Evolutionary conservation across 2,113 vertebrate genomes (phyloP).

Genomic region (Phainopepla nitens): DNA sequence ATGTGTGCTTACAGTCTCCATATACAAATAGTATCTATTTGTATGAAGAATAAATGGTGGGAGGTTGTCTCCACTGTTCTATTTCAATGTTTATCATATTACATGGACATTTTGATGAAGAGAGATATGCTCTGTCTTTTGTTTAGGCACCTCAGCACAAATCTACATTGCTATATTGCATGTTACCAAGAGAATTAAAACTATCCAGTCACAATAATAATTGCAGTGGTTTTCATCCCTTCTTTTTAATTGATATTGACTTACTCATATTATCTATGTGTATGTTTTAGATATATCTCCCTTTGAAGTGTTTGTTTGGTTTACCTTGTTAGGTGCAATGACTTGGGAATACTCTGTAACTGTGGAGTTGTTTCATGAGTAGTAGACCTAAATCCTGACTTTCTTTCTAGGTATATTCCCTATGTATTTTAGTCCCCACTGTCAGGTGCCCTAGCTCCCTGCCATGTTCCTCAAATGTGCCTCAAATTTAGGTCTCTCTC

Average conservation of each 20-base stretch:
- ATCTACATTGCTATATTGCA: constrained; percentile 35
- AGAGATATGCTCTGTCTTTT: constrained; percentile 42
- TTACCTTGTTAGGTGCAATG: neutral
- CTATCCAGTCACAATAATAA: constrained; percentile 1
- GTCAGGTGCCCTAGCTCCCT: neutral
- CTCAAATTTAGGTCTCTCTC: neutral
- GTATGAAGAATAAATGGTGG: neutral
- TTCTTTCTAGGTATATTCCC: neutral
- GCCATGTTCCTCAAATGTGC: neutral
- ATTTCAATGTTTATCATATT: constrained; percentile 53
- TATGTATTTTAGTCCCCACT: neutral
- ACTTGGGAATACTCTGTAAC: neutral
- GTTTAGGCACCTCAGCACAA: constrained; percentile 32
- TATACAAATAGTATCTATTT: neutral
- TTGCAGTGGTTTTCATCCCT: neutral
- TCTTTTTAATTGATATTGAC: constrained; percentile 64
- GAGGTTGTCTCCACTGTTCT: constrained; percentile 22
- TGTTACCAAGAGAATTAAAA: constrained; percentile 35
- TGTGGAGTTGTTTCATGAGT: neutral
- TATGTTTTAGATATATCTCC: neutral
- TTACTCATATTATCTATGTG: constrained; percentile 31
- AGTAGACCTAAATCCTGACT: neutral
- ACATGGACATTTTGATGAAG: neutral
- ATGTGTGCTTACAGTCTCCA: neutral
- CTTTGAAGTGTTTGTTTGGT: neutral